phyloP scores from a whole-genome alignment of 2,113 vertebrate species.

The Bostrychus sinensis region DNA sequence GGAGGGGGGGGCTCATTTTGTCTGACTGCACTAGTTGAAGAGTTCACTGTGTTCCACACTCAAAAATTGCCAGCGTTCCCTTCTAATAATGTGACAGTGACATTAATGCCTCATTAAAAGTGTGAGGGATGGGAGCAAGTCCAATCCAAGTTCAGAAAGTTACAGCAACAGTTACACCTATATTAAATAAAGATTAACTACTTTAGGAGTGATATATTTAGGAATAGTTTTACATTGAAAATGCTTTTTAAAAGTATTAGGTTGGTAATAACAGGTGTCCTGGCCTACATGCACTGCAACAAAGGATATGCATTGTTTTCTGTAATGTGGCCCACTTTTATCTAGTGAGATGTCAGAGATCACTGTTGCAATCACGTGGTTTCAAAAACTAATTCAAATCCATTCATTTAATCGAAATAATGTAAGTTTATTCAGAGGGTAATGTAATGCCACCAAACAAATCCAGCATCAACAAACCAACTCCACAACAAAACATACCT shows the following conservation, averaged over 20 bases:
- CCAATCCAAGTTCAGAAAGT: constrained; percentile 39
- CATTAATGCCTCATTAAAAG: constrained; percentile 70
- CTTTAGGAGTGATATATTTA: constrained; percentile 6
- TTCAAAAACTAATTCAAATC: not conserved
- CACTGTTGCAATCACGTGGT: not conserved
- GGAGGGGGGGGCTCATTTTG: constrained; percentile 44
- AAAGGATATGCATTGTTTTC: not conserved
- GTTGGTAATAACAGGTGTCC: too few relatives aligned
- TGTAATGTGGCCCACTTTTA: not conserved
- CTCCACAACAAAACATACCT: constrained; percentile 77
- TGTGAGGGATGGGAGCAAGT: constrained; percentile 28
- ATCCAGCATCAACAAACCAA: constrained; percentile 1
- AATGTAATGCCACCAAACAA: too few relatives aligned
- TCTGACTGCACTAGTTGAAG: constrained; percentile 38
- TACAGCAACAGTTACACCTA: constrained; percentile 46
- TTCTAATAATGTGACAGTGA: constrained; percentile 54
- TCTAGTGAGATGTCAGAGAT: constrained; percentile 21
- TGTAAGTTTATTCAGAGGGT: not conserved
- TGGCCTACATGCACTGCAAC: not conserved
- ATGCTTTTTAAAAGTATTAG: too few relatives aligned
- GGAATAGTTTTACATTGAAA: too few relatives aligned
- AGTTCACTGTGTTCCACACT: constrained; percentile 38
- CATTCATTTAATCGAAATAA: not conserved
- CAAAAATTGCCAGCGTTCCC: constrained; percentile 47
- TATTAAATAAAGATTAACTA: constrained; percentile 48